Evolutionary conservation across 2,888 invertebrate genomes (phyloP).

Genomic region (Spisula subtruncata): DNA sequence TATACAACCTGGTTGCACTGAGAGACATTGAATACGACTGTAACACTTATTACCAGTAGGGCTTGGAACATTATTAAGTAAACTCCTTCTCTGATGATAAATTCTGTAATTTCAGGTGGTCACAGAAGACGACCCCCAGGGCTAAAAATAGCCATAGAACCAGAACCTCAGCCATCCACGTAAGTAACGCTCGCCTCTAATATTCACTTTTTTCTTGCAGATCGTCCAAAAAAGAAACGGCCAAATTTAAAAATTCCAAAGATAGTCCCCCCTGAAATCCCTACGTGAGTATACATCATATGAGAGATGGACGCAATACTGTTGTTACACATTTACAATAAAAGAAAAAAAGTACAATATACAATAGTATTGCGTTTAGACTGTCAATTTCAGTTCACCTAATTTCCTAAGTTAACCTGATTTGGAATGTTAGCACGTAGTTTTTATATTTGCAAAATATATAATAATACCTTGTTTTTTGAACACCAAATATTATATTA

Average conservation of each 20-base stretch:
- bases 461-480: background rate
- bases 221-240: constrained; percentile 31
- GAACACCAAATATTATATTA: background rate
- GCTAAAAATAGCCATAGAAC: constrained; percentile 49
- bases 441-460: background rate
- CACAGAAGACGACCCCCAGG: constrained; percentile 69
- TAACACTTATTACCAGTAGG: too few species aligned
- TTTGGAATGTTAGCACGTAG: constrained; percentile 4
- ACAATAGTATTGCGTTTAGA: too few species aligned
- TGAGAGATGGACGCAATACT: too few species aligned
- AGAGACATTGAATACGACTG: too few species aligned
- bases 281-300: constrained; percentile 13
- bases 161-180: constrained; percentile 59
- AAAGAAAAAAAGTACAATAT: too few species aligned
- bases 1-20: too few species aligned
- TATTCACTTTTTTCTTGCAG: constrained; percentile 16
- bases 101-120: constrained; percentile 56
- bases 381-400: too few species aligned
- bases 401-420: background rate
- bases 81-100: background rate
- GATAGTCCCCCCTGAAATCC: background rate
- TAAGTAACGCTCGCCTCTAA: constrained; percentile 40
- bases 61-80: too few species aligned
- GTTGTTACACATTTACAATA: too few species aligned
- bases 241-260: constrained; percentile 26